Evolutionary conservation across 2,888 invertebrate species (phyloP), one percentile per base, ranked within the genome.

Genomic region (Pseudeuparius sepicola): DNA sequence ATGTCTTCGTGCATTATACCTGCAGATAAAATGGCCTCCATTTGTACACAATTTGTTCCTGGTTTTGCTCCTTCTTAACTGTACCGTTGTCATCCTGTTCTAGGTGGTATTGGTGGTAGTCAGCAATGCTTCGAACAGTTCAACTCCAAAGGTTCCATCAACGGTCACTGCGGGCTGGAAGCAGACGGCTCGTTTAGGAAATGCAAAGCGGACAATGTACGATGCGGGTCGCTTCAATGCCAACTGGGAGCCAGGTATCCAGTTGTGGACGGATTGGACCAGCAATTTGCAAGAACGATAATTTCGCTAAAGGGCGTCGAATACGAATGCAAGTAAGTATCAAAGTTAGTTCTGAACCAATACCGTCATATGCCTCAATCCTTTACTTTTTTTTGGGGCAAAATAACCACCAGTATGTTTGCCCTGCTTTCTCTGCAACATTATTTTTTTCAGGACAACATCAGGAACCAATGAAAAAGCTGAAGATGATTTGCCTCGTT

Each of bases 181-280:
- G 59, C 61, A 43, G 68, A 66, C 40, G 65, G 65, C 37, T 82
- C 82, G 29, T 88, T 77, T 59, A 68, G 88, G 51, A 93, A 90
- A 63, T 94, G 94, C 62, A 79, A 85, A 39, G 56, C 55, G 24
- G 60, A 61, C 42, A 89, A 97, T 63, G 83, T 92, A 15, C 75
- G 77, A 48, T 97, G 97, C 59, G 97, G 97, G 9, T 83, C 94
- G 2, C 68, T 97, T 43, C 97, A 97, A 59, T 97, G 97, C 61
- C 86, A 88, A 59, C 75, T 77, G 38, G 97, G 96, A 7, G 79
- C 77, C 59, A 71, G 79, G 30, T 77, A 81, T 53, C 94, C 94
- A 2, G 73, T 82, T 17, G 75, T 83, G 42, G 69, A 75, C 18
- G 85, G 81, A 9, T 75, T 81, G 65, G 83, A 88, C 57, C 79